These are phyloP conservation scores for Sebastiscus tertius DNA, from an alignment of 2,797 vertebrate species.

Conservation along the genomic window DNA sequence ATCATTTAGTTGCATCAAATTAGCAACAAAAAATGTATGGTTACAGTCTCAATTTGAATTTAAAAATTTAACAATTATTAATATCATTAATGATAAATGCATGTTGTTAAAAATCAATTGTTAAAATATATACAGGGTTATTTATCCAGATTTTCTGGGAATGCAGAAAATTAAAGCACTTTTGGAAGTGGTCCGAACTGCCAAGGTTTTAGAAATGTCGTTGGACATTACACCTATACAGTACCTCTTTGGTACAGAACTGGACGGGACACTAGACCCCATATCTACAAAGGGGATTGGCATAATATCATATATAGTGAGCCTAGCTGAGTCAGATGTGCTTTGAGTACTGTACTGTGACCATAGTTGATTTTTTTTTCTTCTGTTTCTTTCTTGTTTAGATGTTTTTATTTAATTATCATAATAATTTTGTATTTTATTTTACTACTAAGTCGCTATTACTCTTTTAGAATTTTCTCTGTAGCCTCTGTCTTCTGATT, in stretches of 20 bases:
- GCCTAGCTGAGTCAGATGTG: background rate
- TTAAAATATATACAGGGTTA: background rate
- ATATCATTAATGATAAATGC: background rate
- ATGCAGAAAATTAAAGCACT: background rate
- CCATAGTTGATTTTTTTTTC: background rate
- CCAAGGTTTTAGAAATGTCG: no score
- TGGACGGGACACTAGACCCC: no score
- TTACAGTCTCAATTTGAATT: background rate
- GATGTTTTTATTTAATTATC: background rate
- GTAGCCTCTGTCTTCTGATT: background rate
- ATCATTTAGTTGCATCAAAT: background rate
- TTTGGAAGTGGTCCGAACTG: no score
- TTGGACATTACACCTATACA: no score
- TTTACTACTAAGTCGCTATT: background rate
- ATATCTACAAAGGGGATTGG: no score
- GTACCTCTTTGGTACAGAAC: no score
- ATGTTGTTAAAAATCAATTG: background rate
- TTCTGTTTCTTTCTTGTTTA: background rate
- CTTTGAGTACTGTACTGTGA: background rate
- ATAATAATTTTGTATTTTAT: background rate
- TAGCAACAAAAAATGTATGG: background rate
- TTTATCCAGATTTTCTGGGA: background rate
- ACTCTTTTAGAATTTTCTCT: background rate
- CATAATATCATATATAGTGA: no score
- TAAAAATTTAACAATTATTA: background rate